These are phyloP conservation scores for Heterohyrax brucei DNA, from an alignment of 2,797 vertebrate genomes.

Conservation along the genomic window DNA sequence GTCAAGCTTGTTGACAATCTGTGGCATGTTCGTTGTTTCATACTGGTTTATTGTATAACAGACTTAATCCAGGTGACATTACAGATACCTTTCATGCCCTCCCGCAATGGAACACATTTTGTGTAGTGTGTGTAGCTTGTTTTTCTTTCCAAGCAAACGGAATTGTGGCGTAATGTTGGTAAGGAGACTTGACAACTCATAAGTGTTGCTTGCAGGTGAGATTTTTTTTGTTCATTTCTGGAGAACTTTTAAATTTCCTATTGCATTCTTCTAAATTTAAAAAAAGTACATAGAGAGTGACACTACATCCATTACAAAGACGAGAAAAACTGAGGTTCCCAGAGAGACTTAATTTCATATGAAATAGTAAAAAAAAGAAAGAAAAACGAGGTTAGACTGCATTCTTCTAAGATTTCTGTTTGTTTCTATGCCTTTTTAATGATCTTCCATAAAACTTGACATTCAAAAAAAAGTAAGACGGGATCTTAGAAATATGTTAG, in stretches of 20 bases:
- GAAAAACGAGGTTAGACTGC: neutral
- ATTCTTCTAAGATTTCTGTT: neutral
- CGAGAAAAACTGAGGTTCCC: constrained; percentile 35
- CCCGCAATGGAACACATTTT: neutral
- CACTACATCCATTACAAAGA: constrained; percentile 20
- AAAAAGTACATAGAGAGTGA: constrained; percentile 12
- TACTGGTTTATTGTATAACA: neutral
- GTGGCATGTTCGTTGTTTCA: neutral
- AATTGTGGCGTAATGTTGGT: constrained; percentile 38
- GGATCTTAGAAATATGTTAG: neutral
- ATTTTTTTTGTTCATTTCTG: constrained; percentile 47
- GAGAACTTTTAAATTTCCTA: constrained; percentile 1
- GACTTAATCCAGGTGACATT: constrained; percentile 40
- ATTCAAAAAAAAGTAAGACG: constrained; percentile 3
- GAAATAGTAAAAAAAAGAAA: neutral
- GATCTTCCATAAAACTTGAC: constrained; percentile 41
- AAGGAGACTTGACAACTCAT: constrained; percentile 24
- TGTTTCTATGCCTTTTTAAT: constrained; percentile 41
- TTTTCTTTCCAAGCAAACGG: constrained; percentile 31
- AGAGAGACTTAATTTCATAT: constrained; percentile 31
- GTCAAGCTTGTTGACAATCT: neutral
- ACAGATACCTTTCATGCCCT: neutral
- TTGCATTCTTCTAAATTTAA: constrained; percentile 54
- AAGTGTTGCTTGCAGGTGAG: neutral
- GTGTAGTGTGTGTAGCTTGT: neutral